Percentiles rank a stretch among this genome's conserved stretches.
phyloP scores from a whole-genome alignment of 2,888 invertebrate species.

The Ichneumoninae sp. region DNA sequence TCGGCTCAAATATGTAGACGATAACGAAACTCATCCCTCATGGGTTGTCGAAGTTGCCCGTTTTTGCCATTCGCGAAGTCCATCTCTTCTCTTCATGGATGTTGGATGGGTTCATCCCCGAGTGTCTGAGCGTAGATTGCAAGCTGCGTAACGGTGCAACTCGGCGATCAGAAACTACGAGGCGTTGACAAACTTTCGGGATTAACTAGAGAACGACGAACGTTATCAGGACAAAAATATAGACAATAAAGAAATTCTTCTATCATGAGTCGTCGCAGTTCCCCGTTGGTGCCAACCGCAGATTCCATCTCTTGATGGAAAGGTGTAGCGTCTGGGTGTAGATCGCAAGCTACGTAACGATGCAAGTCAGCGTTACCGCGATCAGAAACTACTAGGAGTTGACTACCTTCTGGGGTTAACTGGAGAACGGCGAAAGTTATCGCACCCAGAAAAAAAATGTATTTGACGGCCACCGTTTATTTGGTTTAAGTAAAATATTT shows the following conservation, averaged over 20 bases:
- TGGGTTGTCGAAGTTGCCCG: neutral
- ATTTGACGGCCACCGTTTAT: too few species aligned
- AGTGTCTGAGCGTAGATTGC: neutral
- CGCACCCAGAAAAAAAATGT: too few species aligned
- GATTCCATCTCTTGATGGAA: conserved; percentile 12
- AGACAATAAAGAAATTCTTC: too few species aligned
- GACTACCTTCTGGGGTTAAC: conserved; percentile 24
- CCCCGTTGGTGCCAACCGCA: too few species aligned
- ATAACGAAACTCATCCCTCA: neutral
- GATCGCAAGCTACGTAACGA: neutral
- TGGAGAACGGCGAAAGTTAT: neutral
- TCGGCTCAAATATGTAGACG: neutral
- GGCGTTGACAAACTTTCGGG: too few species aligned
- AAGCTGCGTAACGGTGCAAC: neutral
- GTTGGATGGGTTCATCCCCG: conserved; percentile 50
- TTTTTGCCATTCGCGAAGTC: neutral
- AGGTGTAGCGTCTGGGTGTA: neutral
- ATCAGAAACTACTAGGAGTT: conserved; percentile 34
- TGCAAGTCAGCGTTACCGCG: conserved; percentile 12
- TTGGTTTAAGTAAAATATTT: too few species aligned
- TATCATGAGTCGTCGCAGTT: too few species aligned
- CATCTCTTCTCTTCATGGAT: conserved; percentile 1
- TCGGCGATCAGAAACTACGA: neutral
- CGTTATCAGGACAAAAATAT: too few species aligned
- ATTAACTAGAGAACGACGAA: too few species aligned